Percentiles rank a stretch among this genome's conserved stretches.
phyloP scores from a whole-genome alignment of 35 echinoderm and acorn worm genomes.

The Heliocidaris erythrogramma region DNA sequence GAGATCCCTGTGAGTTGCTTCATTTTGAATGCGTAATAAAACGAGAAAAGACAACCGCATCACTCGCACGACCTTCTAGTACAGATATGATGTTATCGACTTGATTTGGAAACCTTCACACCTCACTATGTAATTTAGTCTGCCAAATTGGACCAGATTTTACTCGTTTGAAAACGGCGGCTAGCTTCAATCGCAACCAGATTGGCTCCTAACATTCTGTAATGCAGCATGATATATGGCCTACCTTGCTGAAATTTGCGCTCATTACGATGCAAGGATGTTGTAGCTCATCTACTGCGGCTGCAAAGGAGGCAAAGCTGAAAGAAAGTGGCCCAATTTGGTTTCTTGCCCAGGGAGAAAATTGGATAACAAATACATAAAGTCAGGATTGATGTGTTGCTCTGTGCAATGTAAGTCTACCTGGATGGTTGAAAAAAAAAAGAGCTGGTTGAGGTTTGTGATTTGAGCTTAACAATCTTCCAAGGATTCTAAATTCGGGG shows the following conservation, averaged over 20 bases:
- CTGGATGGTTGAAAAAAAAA: neutral
- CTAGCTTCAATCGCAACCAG: neutral
- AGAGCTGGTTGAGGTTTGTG: neutral
- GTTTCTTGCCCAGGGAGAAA: neutral
- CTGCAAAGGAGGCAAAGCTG: neutral
- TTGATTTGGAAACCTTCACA: neutral
- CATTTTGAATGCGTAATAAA: neutral
- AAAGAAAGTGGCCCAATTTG: neutral
- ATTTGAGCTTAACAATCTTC: neutral
- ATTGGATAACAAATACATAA: neutral
- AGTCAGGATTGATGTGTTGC: neutral
- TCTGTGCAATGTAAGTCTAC: neutral
- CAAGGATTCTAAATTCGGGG: neutral
- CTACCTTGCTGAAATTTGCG: neutral
- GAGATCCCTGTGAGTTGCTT: neutral
- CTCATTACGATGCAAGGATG: neutral
- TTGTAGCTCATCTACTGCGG: neutral
- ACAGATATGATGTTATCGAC: neutral
- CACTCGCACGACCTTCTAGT: neutral
- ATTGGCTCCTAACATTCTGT: neutral
- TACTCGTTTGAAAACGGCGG: neutral
- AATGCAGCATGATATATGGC: slow-evolving; percentile 10
- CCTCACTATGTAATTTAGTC: neutral
- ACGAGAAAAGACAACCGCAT: neutral
- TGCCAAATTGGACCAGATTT: slow-evolving; percentile 16